Base-by-base conservation (phyloP, 2,797 vertebrate genomes). In the Propithecus perrieri region DNA sequence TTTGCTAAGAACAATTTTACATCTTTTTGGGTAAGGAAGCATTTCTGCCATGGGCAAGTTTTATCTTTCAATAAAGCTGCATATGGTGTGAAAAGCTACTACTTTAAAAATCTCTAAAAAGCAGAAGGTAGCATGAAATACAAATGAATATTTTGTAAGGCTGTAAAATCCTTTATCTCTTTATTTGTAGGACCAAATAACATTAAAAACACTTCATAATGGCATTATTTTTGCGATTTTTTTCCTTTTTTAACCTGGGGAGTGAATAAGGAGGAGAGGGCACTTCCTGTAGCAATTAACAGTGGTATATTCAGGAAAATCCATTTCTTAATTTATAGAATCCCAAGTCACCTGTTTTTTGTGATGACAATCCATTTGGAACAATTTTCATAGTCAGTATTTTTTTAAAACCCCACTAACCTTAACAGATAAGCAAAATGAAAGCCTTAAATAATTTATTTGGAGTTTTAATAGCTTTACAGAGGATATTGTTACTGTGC, bases 361-460 rank as follows among this genome's bases (percentile, higher is more conserved):
- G 48, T 93, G 89, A 55, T 85, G 75, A 78, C 24, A 79, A 65
- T 83, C 35, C 33, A 53, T 48, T 76, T 85, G 76, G 72, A 74
- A 92, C 22, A 85, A 74, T 94, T 96, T 85, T 96, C 74, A 76
- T 79, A 92, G 86, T 75, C 24, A 83, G 24, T 86, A 43, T 76
- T 87, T 81, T 90, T 75, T 33, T 69, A 79, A 72, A 43, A 91
- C 57, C 63, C 33, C 8, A 35, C 30, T 91, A 83, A 78, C 61
- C 41, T 88, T 41, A 84, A 79, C 67, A 92, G 28, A 50, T 89
- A 93, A 30, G 22, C 33, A 95, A 80, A 90, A 50, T 53, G 48
- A 74, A 76, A 88, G 13, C 22, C 78, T 96, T 59, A 69, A 80
- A 65, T 80, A 50, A 71, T 91, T 94, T 74, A 78, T 85, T 30